Conservation (phyloP, 2,888 invertebrate species). For the Pelosia muscerda region DNA sequence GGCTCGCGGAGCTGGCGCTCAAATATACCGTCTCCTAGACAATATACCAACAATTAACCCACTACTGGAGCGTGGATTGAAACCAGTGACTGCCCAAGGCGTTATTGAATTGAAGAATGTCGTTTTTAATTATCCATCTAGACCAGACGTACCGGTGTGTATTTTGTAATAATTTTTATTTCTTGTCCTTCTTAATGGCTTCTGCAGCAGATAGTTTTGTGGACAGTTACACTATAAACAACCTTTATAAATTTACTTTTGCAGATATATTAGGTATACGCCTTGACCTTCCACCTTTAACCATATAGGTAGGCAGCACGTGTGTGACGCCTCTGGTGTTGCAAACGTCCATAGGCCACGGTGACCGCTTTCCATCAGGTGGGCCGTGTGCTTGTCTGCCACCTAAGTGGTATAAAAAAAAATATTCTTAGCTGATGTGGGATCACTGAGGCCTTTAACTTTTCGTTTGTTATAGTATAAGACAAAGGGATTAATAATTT, state of each 20-base stretch:
- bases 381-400: too few relatives aligned
- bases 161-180: background rate
- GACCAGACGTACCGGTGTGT: constrained; percentile 89
- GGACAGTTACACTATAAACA: too few relatives aligned
- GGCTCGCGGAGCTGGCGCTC: constrained; percentile 91
- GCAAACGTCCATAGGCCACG: too few relatives aligned
- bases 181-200: background rate
- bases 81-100: constrained; percentile 84
- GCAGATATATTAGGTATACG: too few relatives aligned
- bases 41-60: constrained; percentile 90
- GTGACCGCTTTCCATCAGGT: too few relatives aligned
- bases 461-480: background rate
- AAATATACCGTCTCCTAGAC: constrained; percentile 91
- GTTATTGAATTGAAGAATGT: constrained; percentile 90
- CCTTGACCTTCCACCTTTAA: too few relatives aligned
- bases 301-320: too few relatives aligned
- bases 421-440: background rate
- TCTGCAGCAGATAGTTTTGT: background rate
- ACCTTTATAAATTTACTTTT: too few relatives aligned
- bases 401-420: too few relatives aligned
- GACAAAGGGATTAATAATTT: background rate
- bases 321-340: too few relatives aligned
- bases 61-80: constrained; percentile 86
- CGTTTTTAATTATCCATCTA: constrained; percentile 91
- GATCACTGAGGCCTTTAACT: too few relatives aligned